Conservation (phyloP, 2,888 invertebrate genomes). For the Epistrophe grossulariae region DNA sequence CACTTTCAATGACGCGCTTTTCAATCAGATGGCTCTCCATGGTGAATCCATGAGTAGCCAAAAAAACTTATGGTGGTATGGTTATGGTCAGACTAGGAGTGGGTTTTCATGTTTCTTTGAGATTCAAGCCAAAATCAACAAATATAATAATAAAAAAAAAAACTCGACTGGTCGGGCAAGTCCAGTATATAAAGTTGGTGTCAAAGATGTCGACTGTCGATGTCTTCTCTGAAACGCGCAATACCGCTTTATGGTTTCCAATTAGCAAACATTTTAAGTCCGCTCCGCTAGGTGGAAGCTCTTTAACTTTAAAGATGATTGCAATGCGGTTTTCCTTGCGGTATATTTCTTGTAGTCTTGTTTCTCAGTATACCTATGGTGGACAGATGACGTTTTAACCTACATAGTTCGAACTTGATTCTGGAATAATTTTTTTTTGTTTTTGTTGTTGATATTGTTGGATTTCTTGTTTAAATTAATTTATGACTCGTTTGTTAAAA, state of each 20-base stretch:
- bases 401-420: slow-evolving; percentile 63
- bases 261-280: slow-evolving; percentile 59
- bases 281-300: slow-evolving; percentile 31
- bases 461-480: slow-evolving; percentile 33
- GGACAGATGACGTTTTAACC: slow-evolving; percentile 54
- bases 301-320: slow-evolving; percentile 3
- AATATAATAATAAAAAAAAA: not conserved
- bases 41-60: slow-evolving; percentile 5
- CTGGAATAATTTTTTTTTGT: slow-evolving; percentile 35
- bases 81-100: slow-evolving; percentile 51
- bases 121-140: slow-evolving; percentile 15
- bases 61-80: slow-evolving; percentile 22
- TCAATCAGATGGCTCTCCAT: slow-evolving; percentile 26
- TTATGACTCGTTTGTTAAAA: slow-evolving; percentile 39
- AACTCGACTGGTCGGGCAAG: slow-evolving; percentile 21
- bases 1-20: slow-evolving; percentile 73
- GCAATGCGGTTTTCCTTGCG: slow-evolving; percentile 70
- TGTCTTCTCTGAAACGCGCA: slow-evolving; percentile 35
- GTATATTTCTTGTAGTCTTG: slow-evolving; percentile 52
- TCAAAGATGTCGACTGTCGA: slow-evolving; percentile 52
- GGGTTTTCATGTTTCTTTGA: slow-evolving; percentile 36
- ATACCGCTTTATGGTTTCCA: slow-evolving; percentile 64
- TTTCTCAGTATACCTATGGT: not conserved
- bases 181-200: slow-evolving; percentile 1
- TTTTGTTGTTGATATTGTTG: not conserved